These are phyloP conservation scores for Napeogenes sylphis DNA, from an alignment of 2,888 invertebrate genomes.

Conservation along the genomic window DNA sequence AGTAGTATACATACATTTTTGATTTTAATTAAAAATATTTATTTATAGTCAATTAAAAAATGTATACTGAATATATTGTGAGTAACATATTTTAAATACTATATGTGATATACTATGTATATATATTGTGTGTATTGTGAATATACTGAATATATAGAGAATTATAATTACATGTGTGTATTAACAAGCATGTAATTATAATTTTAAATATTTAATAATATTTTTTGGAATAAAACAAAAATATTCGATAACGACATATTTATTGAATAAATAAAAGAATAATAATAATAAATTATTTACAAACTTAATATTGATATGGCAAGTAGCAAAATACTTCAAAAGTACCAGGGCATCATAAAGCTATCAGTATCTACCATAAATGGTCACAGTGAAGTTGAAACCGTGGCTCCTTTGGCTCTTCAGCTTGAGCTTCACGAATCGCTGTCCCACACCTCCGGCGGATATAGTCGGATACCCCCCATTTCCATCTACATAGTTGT, in stretches of 20 bases:
- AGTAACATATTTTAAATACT: too few species aligned
- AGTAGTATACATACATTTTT: too few species aligned
- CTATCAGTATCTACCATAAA: constrained; percentile 62
- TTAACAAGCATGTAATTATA: too few species aligned
- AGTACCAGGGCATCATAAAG: constrained; percentile 35
- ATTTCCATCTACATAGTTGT: constrained; percentile 52
- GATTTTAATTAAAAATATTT: too few species aligned
- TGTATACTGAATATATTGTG: too few species aligned
- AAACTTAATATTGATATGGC: constrained; percentile 10
- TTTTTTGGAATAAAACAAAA: too few species aligned
- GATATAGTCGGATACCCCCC: constrained; percentile 62
- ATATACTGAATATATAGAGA: too few species aligned
- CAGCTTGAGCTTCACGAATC: constrained; percentile 63
- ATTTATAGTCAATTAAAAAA: too few species aligned
- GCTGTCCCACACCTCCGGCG: constrained; percentile 64
- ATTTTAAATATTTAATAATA: too few species aligned
- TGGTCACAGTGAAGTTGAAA: constrained; percentile 64
- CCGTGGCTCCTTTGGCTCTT: constrained; percentile 62
- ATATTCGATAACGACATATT: not conserved
- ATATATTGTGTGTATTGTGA: too few species aligned
- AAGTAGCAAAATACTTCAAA: constrained; percentile 20
- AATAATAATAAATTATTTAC: constrained; percentile 2
- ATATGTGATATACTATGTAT: too few species aligned
- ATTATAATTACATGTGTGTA: too few species aligned
- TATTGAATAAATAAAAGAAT: constrained; percentile 21